A percentile compares a stretch with the other conserved stretches of the same genome.
Evolutionary conservation across 2,113 vertebrate genomes (phyloP).

Genomic region (Suricata suricatta): DNA sequence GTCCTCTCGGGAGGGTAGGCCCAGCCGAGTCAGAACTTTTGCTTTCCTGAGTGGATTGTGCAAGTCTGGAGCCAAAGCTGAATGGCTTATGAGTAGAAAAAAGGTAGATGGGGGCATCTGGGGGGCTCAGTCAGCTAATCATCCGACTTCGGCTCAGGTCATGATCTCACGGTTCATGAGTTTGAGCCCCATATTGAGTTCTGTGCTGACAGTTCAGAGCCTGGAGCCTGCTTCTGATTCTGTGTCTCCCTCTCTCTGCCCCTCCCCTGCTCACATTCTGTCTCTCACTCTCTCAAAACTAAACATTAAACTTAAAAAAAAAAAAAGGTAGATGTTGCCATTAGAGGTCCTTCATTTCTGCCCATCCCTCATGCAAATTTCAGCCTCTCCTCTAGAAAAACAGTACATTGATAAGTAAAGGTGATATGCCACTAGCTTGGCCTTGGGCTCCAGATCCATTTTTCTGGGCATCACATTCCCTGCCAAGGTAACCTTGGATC

Average conservation of each 20-base stretch:
- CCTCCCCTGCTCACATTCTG: no score
- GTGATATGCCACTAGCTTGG: not conserved
- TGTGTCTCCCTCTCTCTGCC: no score
- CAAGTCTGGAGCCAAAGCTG: not conserved
- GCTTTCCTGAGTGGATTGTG: not conserved
- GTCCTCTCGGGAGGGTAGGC: not conserved
- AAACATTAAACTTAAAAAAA: not conserved
- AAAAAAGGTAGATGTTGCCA: not conserved
- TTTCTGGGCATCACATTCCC: not conserved
- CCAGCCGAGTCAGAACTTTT: not conserved
- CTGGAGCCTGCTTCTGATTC: no score
- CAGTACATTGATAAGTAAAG: not conserved
- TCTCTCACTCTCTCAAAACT: no score
- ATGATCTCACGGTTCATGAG: no score
- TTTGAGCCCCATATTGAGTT: no score
- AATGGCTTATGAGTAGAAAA: not conserved
- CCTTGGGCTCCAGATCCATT: not conserved
- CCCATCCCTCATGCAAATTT: not conserved
- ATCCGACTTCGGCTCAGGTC: no score
- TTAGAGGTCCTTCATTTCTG: not conserved
- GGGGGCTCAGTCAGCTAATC: no score
- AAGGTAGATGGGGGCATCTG: no score
- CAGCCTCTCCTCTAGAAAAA: not conserved
- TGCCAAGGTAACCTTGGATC: not conserved
- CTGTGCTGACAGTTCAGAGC: no score